phyloP scores from a whole-genome alignment of 2,888 invertebrate genomes.

The Volucella inflata region DNA sequence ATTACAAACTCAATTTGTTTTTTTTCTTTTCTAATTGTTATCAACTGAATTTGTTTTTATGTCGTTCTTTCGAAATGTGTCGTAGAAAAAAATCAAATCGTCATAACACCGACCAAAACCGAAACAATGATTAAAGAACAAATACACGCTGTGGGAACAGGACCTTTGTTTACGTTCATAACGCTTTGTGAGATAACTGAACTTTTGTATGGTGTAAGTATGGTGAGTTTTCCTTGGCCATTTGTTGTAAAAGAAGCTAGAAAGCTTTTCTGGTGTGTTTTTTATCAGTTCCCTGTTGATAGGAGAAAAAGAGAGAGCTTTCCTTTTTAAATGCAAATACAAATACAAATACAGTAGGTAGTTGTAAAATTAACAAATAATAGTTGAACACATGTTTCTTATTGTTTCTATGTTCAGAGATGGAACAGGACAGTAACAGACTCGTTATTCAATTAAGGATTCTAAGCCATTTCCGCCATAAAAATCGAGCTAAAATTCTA shows the following conservation, averaged over 20 bases:
- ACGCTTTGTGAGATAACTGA: conserved; percentile 57
- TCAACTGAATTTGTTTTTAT: conserved; percentile 25
- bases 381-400: too few species aligned
- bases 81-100: background rate
- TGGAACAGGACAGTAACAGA: too few species aligned
- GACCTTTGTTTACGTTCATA: conserved; percentile 70
- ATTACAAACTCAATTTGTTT: background rate
- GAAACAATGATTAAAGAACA: conserved; percentile 26
- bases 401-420: too few species aligned
- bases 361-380: too few species aligned
- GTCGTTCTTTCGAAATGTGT: conserved; percentile 7
- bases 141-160: conserved; percentile 30
- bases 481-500: too few species aligned
- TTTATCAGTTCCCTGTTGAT: conserved; percentile 22
- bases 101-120: conserved; percentile 25
- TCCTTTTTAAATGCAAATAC: background rate
- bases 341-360: too few species aligned
- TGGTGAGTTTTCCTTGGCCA: conserved; percentile 61
- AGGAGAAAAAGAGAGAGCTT: background rate
- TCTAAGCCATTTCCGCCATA: too few species aligned
- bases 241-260: conserved; percentile 33
- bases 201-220: conserved; percentile 31
- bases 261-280: conserved; percentile 41
- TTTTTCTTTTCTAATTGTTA: conserved; percentile 18
- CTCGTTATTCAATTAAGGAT: too few species aligned